Evolutionary conservation across 2,797 vertebrate species (phyloP).

Genomic region (Okamejei kenojei): DNA sequence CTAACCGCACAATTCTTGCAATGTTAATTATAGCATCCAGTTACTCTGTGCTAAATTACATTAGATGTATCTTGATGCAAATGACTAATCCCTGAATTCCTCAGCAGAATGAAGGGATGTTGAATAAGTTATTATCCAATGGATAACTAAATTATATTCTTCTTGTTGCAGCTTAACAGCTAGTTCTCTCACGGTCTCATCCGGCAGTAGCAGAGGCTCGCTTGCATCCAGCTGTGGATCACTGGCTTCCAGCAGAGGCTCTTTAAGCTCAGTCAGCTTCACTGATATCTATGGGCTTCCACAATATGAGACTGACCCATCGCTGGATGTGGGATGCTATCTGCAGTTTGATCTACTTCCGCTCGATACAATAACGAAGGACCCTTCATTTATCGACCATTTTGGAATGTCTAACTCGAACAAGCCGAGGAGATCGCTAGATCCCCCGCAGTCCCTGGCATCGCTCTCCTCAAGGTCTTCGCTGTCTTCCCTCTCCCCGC

Average conservation of each 20-base stretch:
- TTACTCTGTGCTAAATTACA: no score
- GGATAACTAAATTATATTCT: constrained; percentile 41
- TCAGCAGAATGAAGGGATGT: not conserved
- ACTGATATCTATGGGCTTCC: constrained; percentile 94
- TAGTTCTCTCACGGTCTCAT: constrained; percentile 88
- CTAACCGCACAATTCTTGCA: not conserved
- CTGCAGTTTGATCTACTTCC: constrained; percentile 76
- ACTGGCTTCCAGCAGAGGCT: constrained; percentile 86
- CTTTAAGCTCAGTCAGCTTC: constrained; percentile 93
- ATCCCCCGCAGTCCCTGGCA: constrained; percentile 86
- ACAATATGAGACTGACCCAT: constrained; percentile 74
- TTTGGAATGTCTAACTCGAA: constrained; percentile 56
- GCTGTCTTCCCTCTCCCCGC: constrained; percentile 88
- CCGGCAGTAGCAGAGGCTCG: constrained; percentile 91
- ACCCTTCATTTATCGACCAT: constrained; percentile 55
- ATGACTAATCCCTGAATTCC: not conserved
- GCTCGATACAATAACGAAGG: constrained; percentile 65
- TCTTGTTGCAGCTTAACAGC: constrained; percentile 72
- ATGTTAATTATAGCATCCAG: not conserved
- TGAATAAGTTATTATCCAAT: not conserved
- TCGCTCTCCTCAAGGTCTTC: constrained; percentile 93
- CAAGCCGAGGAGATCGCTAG: constrained; percentile 76
- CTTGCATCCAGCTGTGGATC: constrained; percentile 89
- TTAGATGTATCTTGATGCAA: not conserved
- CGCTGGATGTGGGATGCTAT: constrained; percentile 67